Conservation (phyloP, 2,797 vertebrate species). For the Anas acuta region DNA sequence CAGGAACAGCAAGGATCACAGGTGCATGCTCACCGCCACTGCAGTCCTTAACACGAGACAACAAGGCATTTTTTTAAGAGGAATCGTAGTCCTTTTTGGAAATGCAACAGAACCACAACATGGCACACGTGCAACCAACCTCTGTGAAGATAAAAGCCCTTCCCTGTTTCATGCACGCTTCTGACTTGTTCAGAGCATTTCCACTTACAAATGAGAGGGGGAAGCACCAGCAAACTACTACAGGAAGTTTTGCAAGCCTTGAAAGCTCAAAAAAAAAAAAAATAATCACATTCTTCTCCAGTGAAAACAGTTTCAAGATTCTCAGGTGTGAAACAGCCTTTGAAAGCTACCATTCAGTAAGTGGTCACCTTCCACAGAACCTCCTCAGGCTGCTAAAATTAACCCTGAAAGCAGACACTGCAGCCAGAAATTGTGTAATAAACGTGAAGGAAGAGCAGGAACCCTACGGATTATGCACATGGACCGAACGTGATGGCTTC, state of each 20-base stretch:
- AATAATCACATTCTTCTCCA: background rate
- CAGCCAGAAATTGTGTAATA: background rate
- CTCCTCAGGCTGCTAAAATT: background rate
- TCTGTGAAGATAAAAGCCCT: background rate
- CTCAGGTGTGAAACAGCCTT: background rate
- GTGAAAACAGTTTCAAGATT: background rate
- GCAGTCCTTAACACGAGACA: background rate
- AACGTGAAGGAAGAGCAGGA: background rate
- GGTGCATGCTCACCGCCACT: background rate
- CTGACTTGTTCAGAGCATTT: background rate
- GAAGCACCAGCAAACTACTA: background rate
- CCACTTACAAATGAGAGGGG: background rate
- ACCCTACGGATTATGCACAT: background rate
- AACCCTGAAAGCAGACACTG: background rate
- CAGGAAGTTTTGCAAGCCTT: background rate
- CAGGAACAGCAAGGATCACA: fast-evolving
- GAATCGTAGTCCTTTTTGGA: background rate
- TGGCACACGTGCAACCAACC: fast-evolving
- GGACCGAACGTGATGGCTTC: background rate
- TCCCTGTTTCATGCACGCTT: background rate
- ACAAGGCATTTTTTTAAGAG: background rate
- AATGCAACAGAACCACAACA: background rate
- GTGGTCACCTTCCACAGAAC: background rate
- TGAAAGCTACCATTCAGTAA: background rate
- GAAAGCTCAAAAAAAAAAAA: background rate